A percentile compares a stretch with the other conserved stretches of the same genome.
Evolutionary conservation across 2,888 invertebrate species (phyloP).

Genomic region (Frankliniella fusca): DNA sequence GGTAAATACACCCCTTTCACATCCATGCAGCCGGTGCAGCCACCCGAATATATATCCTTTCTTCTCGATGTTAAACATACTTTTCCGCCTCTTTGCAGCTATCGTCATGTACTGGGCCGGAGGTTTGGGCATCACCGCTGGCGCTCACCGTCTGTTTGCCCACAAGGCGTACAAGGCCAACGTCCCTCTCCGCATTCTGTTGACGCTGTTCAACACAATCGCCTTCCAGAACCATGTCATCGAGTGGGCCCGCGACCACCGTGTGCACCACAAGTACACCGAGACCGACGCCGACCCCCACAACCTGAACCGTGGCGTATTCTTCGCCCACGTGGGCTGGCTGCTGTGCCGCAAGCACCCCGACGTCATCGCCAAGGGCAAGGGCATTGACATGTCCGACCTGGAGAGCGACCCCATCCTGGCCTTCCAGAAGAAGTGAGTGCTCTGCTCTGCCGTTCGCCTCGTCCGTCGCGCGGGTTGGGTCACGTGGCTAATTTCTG

Average conservation of each 20-base stretch:
- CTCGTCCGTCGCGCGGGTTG: too few relatives aligned
- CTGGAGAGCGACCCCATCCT: conserved; percentile 75
- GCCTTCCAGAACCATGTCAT: conserved; percentile 60
- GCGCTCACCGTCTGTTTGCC: conserved; percentile 93
- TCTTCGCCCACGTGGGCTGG: conserved; percentile 96
- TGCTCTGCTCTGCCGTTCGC: conserved; percentile 36
- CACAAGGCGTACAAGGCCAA: conserved; percentile 95
- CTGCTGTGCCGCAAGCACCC: conserved; percentile 85
- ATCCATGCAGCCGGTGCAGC: too few relatives aligned
- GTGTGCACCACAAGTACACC: conserved; percentile 88
- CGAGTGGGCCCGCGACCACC: conserved; percentile 52
- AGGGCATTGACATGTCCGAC: conserved; percentile 79
- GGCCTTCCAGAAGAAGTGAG: conserved; percentile 83
- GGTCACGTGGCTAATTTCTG: too few relatives aligned
- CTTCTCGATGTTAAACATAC: background rate
- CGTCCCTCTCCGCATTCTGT: conserved; percentile 75
- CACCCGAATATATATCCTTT: conserved; percentile 15
- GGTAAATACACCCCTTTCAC: too few relatives aligned
- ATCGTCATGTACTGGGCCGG: conserved; percentile 67
- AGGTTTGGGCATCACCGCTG: conserved; percentile 92
- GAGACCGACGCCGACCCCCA: conserved; percentile 94
- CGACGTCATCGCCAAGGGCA: conserved; percentile 80
- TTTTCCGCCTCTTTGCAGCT: conserved; percentile 54
- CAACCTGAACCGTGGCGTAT: conserved; percentile 87
- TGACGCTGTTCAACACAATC: conserved; percentile 78